These are phyloP conservation scores for Cichlasoma orientale DNA, from an alignment of 2,797 vertebrate species.

Conservation along the genomic window DNA sequence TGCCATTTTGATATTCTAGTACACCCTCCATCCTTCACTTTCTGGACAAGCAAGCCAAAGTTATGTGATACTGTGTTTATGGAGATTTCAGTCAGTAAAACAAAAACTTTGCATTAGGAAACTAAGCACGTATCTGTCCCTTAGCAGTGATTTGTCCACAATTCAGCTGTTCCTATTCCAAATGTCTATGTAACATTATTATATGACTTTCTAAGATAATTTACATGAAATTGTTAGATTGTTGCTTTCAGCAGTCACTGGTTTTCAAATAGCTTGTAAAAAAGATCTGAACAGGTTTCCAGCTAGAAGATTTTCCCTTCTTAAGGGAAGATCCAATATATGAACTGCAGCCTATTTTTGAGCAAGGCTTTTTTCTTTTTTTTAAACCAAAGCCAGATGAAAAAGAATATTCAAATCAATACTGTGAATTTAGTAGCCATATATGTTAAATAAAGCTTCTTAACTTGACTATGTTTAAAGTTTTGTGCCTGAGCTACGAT, in stretches of 20 bases:
- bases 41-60: background rate
- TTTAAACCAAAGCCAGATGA: background rate
- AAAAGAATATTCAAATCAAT: background rate
- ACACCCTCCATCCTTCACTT: background rate
- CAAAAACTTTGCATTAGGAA: background rate
- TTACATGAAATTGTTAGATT: background rate
- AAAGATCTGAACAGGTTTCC: background rate
- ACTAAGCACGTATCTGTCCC: background rate
- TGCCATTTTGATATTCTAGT: background rate
- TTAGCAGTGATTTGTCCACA: too few species aligned
- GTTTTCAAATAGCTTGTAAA: background rate
- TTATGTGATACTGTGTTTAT: background rate
- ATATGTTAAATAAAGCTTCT: background rate
- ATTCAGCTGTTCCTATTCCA: background rate
- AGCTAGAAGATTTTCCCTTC: too few species aligned
- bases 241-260: background rate
- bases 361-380: background rate
- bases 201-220: background rate
- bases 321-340: background rate
- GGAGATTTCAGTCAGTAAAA: background rate
- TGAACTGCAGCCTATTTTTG: background rate
- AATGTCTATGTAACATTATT: background rate
- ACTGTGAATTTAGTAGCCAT: background rate
- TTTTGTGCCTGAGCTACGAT: conserved; percentile 1
- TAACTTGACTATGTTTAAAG: background rate